These are phyloP conservation scores for Trichonephila inaurata DNA, from an alignment of 1,140 invertebrate genomes.

Conservation along the genomic window DNA sequence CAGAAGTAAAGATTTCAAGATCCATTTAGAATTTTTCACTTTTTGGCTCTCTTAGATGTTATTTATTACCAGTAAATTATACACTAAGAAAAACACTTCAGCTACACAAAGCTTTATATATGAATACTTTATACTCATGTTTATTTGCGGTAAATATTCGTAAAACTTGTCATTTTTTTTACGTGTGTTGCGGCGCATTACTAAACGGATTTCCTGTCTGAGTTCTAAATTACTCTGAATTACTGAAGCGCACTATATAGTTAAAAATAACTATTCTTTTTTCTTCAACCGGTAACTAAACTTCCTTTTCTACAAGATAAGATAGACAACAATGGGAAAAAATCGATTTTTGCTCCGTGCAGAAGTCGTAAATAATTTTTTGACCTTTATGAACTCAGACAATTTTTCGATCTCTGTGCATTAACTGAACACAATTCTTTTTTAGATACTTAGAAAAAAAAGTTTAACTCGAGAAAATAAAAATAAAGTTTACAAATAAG, in stretches of 20 bases:
- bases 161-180: too few species aligned
- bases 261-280: background rate
- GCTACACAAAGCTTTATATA: too few species aligned
- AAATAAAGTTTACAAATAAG: too few species aligned
- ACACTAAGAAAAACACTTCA: too few species aligned
- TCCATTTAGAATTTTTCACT: too few species aligned
- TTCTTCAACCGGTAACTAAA: background rate
- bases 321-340: background rate
- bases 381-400: background rate
- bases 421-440: background rate
- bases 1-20: too few species aligned
- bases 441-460: background rate
- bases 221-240: background rate
- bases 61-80: too few species aligned
- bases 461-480: background rate
- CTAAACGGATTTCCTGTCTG: background rate
- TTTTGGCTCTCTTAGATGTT: too few species aligned
- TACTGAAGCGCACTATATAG: background rate
- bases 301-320: background rate
- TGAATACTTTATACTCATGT: too few species aligned
- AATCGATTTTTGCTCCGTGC: background rate
- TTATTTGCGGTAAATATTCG: too few species aligned
- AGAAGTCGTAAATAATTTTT: slow-evolving; percentile 7
- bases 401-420: background rate
- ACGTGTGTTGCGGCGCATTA: background rate